phyloP scores from a whole-genome alignment of 2,888 invertebrate genomes.

The Sphinx pinastri region DNA sequence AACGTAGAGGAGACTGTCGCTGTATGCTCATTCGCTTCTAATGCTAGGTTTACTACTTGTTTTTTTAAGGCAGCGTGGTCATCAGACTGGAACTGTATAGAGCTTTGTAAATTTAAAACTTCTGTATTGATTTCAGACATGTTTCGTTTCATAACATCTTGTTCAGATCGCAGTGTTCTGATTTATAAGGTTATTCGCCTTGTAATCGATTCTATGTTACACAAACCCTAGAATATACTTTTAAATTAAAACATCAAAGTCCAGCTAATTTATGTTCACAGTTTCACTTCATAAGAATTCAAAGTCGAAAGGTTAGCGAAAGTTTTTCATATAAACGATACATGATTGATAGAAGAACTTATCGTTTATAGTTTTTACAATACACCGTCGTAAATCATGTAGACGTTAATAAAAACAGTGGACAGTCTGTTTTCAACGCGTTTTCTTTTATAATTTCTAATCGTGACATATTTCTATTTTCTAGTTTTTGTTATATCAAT shows the following conservation, averaged over 20 bases:
- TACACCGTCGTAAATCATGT: background rate
- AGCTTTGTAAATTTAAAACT: no score
- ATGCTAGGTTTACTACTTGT: no score
- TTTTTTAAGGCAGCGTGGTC: no score
- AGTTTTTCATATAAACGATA: background rate
- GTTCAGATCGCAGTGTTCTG: no score
- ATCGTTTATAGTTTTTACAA: conserved; percentile 21
- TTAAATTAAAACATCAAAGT: background rate
- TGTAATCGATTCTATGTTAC: no score
- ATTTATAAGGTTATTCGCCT: no score
- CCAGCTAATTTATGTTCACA: background rate
- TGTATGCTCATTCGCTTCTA: no score
- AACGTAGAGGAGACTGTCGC: no score
- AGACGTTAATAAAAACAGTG: conserved; percentile 10
- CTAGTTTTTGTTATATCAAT: background rate
- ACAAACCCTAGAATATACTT: no score
- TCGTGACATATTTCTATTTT: conserved; percentile 11
- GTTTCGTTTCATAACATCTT: no score
- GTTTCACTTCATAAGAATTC: background rate
- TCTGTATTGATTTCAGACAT: no score
- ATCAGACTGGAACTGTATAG: no score
- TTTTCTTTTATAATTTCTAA: conserved; percentile 16
- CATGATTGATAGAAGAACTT: conserved; percentile 3
- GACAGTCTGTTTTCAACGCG: conserved; percentile 1
- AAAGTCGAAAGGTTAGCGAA: background rate